These are phyloP conservation scores for Eurosta solidaginis DNA, from an alignment of 1,140 invertebrate species.

Conservation along the genomic window DNA sequence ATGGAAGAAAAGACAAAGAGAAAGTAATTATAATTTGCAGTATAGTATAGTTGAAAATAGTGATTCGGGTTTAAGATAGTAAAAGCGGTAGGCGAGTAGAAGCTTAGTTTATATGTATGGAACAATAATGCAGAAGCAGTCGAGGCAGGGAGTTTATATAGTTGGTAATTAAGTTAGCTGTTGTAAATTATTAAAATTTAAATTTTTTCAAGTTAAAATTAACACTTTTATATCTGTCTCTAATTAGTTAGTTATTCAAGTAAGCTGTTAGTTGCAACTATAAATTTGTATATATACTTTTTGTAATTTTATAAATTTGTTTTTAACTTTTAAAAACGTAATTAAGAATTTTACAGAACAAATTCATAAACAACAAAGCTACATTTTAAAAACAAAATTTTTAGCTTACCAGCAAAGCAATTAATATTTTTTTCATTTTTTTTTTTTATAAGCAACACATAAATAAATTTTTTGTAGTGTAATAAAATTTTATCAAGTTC, in stretches of 20 bases:
- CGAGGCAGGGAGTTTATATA: background rate
- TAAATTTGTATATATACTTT: too few relatives aligned
- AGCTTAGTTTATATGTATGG: conserved; percentile 1
- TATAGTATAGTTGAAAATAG: too few relatives aligned
- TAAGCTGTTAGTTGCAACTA: too few relatives aligned
- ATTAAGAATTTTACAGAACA: too few relatives aligned
- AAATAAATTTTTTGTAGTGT: too few relatives aligned
- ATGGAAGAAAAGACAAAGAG: background rate
- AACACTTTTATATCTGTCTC: too few relatives aligned
- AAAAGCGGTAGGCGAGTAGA: background rate
- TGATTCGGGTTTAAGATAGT: too few relatives aligned
- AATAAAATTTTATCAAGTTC: background rate
- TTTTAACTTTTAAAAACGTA: too few relatives aligned
- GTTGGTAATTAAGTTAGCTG: background rate
- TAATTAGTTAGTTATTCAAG: too few relatives aligned
- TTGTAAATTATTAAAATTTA: background rate
- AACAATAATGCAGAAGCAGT: conserved; percentile 7
- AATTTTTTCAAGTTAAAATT: too few relatives aligned
- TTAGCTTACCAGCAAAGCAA: background rate
- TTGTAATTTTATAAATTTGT: too few relatives aligned
- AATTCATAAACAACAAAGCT: background rate
- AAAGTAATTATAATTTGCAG: too few relatives aligned
- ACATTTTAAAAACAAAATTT: background rate
- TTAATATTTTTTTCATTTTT: background rate
- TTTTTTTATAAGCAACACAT: background rate